Evolutionary conservation across 2,888 invertebrate genomes (phyloP).

Genomic region (Phalera bucephala): DNA sequence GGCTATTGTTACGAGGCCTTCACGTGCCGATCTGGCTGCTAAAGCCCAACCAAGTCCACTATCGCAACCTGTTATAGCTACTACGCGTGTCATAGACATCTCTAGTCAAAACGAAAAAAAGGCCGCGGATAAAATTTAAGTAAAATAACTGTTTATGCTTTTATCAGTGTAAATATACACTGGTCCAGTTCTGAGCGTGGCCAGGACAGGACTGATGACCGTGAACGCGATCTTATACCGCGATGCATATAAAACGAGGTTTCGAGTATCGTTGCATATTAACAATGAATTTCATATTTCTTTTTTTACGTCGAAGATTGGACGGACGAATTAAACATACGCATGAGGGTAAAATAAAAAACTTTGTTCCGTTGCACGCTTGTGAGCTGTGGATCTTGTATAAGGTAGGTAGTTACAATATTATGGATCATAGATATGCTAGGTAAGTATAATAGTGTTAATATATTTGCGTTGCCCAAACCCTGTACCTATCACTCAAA

Average conservation of each 20-base stretch:
- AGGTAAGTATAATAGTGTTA: no score
- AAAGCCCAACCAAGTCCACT: constrained; percentile 91
- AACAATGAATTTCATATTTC: constrained; percentile 70
- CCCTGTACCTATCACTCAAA: no score
- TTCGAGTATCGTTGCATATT: constrained; percentile 76
- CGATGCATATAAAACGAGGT: constrained; percentile 67
- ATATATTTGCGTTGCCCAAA: no score
- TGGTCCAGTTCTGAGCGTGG: constrained; percentile 36
- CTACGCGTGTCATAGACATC: constrained; percentile 66
- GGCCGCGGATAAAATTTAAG: no score
- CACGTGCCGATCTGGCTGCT: constrained; percentile 83
- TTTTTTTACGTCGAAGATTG: constrained; percentile 30
- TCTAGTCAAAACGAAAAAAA: background rate
- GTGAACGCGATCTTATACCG: constrained; percentile 34
- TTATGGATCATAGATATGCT: no score
- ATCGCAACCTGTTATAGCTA: constrained; percentile 93
- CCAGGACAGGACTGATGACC: constrained; percentile 43
- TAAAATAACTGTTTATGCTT: no score
- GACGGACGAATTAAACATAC: constrained; percentile 4
- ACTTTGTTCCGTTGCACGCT: no score
- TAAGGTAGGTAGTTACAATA: no score
- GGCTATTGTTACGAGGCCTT: constrained; percentile 90
- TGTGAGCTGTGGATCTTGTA: no score
- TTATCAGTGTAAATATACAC: constrained; percentile 7
- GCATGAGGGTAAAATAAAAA: no score